Percentiles rank a stretch among this genome's conserved stretches.
phyloP scores from a whole-genome alignment of 2,113 vertebrate genomes.

The Microtus ochrogaster region DNA sequence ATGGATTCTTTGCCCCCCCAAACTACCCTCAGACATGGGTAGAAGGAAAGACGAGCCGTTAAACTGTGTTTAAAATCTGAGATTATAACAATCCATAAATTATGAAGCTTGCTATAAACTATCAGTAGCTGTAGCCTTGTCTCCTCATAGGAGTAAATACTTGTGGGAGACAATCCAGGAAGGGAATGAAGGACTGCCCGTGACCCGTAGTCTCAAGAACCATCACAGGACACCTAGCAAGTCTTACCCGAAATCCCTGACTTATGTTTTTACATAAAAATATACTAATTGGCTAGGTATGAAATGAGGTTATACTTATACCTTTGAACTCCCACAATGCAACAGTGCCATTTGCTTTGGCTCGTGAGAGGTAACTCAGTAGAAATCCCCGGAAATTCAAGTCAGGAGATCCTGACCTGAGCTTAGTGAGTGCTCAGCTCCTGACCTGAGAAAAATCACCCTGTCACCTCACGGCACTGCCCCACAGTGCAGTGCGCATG shows the following conservation, averaged over 20 bases:
- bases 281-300: constrained; percentile 47
- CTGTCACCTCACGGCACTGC: background rate
- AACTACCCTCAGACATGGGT: background rate
- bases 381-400: constrained; percentile 30
- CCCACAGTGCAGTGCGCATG: background rate
- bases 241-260: constrained; percentile 24
- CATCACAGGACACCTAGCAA: background rate
- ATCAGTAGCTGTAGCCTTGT: background rate
- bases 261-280: constrained; percentile 47
- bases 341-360: constrained; percentile 5
- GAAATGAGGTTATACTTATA: constrained; percentile 59
- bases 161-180: background rate
- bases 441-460: constrained; percentile 51
- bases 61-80: constrained; percentile 19
- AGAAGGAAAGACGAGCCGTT: constrained; percentile 14
- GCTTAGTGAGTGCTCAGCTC: constrained; percentile 13
- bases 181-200: constrained; percentile 15
- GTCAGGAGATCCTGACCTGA: constrained; percentile 21
- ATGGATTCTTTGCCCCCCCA: constrained; percentile 20
- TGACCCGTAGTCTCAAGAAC: background rate
- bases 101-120: background rate
- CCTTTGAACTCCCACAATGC: constrained; percentile 24
- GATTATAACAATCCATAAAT: constrained; percentile 63
- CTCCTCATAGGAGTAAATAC: background rate
- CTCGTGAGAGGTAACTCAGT: constrained; percentile 14